Conservation (phyloP, 2,888 invertebrate species). For the Drosophila putrida region DNA sequence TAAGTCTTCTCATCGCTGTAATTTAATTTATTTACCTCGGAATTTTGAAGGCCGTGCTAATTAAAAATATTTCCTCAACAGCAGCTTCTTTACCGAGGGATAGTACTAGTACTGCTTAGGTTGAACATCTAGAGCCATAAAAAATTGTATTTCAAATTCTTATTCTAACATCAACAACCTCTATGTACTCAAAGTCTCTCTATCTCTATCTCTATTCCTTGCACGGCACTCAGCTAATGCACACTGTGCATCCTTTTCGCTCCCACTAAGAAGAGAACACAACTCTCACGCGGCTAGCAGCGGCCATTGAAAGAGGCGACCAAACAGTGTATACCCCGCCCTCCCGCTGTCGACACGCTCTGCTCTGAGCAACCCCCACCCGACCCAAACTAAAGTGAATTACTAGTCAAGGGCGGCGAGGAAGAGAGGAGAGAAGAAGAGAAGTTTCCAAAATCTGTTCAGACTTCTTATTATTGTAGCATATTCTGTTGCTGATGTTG, state of each 20-base stretch:
- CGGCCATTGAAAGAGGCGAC: constrained; percentile 72
- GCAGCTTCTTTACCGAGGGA: constrained; percentile 4
- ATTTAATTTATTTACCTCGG: constrained; percentile 58
- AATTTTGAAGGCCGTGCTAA: constrained; percentile 37
- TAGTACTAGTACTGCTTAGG: constrained; percentile 10
- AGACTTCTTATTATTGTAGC: constrained; percentile 51
- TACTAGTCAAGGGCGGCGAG: constrained; percentile 3
- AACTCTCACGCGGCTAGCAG: constrained; percentile 40
- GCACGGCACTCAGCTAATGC: constrained; percentile 4
- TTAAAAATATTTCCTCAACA: constrained; percentile 43
- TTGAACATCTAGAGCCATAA: constrained; percentile 13
- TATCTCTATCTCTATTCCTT: constrained; percentile 33
- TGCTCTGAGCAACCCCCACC: background rate
- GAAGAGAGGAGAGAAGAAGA: constrained; percentile 27
- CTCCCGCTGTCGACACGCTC: background rate
- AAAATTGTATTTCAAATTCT: constrained; percentile 31
- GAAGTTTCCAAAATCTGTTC: constrained; percentile 61
- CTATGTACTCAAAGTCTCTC: constrained; percentile 16
- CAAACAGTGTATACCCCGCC: constrained; percentile 42
- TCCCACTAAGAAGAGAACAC: constrained; percentile 37
- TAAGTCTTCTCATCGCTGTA: constrained; percentile 1
- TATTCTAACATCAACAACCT: constrained; percentile 38
- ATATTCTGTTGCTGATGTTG: constrained; percentile 57
- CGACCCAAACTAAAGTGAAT: background rate
- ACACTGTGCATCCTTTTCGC: constrained; percentile 47